These are phyloP conservation scores for Periophthalmodon schlosseri DNA, from an alignment of 2,113 vertebrate species.

Conservation along the genomic window DNA sequence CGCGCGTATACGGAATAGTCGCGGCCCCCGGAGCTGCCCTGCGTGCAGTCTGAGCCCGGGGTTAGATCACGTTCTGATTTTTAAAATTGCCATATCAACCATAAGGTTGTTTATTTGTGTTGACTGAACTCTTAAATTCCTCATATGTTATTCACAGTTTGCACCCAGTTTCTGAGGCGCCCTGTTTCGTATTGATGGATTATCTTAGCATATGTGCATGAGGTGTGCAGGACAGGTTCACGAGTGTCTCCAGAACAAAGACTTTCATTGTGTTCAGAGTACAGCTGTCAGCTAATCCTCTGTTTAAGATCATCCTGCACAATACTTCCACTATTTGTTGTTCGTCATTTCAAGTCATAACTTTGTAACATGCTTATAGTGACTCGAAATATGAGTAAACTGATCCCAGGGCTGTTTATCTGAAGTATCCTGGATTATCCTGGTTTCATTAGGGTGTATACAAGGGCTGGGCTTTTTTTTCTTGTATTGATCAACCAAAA, in stretches of 20 bases:
- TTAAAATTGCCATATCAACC: too few relatives aligned
- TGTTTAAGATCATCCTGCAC: constrained; percentile 48
- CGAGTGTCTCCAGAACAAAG: constrained; percentile 52
- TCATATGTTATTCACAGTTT: constrained; percentile 13
- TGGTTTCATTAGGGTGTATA: too few relatives aligned
- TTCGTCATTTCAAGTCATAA: constrained; percentile 2
- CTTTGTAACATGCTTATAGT: background rate
- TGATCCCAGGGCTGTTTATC: background rate
- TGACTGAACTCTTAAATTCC: background rate
- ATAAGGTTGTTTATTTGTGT: constrained; percentile 7
- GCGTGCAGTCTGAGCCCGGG: too few relatives aligned
- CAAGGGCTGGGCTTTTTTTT: too few relatives aligned
- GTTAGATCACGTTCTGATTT: too few relatives aligned
- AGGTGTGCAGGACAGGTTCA: constrained; percentile 8
- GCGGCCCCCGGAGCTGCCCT: too few relatives aligned
- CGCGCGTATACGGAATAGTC: too few relatives aligned
- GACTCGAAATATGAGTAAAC: background rate
- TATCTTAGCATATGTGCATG: constrained; percentile 8
- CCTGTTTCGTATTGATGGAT: background rate
- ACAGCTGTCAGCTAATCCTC: constrained; percentile 54
- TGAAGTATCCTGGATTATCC: background rate
- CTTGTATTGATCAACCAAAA: too few relatives aligned
- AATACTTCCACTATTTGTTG: background rate
- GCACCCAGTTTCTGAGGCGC: constrained; percentile 24
- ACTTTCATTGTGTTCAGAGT: constrained; percentile 46